Evolutionary conservation across 2,797 vertebrate species (phyloP), one percentile per base, ranked within the genome.

Genomic region (Synaphobranchus kaupii): DNA sequence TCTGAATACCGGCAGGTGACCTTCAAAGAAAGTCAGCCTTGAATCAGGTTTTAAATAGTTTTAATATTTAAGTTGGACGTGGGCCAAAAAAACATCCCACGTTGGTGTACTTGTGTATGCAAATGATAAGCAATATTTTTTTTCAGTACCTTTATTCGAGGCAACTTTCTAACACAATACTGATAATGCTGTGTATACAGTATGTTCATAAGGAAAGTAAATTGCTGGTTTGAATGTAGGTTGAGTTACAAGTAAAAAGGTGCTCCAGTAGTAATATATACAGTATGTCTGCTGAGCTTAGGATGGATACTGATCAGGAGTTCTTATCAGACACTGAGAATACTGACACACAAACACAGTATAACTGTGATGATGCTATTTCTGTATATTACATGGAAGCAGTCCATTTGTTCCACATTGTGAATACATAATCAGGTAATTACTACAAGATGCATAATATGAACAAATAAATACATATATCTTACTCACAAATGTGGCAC

Each of bases 401-500:
- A 5, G 58, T 60, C 17, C 17, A 20, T 60, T 25, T 60, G 58
- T 66, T 66, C 22, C 60, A 66, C 60, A 66, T 17, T 56, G 58
- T 50, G 47, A 44, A 22, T 83, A 12, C 25, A 50, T 83, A 52
- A 28, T n/a, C 48, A 78, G 48, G 15, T 20, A 47, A 50, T 20
- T 22, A 82, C 8, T 22, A 15, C 17, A 82, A 44, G 22, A 25
- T 39, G 3, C 9, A n/a, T 52, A 82, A n/a, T 50, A 54, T 54
- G 68, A 86, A 56, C 54, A 58, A 86, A 86, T 86, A 58, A 66
- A 34, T 58, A 54, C 4, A 78, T 58, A 54, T 4, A 78, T 54
- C 50, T 85, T 68, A 31, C 68, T 39, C 10, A 73, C 28, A 34
- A 39, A 73, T 39, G 13, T 39, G 28, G 68, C 68, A 73, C n/a